Base-by-base conservation (phyloP, 53 echinoderm and acorn worm species). In the Actinopyga echinites region DNA sequence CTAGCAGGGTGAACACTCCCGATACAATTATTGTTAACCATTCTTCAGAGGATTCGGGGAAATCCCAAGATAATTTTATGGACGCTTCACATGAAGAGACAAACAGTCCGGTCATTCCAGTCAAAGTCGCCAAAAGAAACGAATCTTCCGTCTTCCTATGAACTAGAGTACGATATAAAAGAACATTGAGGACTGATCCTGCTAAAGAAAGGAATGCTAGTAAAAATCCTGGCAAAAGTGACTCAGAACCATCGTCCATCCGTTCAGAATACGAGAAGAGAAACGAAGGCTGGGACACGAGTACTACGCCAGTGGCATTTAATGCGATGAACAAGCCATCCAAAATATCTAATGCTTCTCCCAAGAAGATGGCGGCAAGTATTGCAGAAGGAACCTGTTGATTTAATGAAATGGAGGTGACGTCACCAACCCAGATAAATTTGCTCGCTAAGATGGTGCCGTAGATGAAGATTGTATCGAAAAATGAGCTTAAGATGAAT, bases 211-310 rank as follows among this genome's bases (percentile, higher is more conserved):
- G 30, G 29, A 77, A 53, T 8, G 77, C 77, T 6, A 77, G 34
- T 45, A 56, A 1, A 15, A 31, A 28, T 13, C 77, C 77, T 6
- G 20, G 44, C 56, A 31, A 15, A 13, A 11, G 17, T 12, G 22
- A 0, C 1, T 13, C 24, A 6, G 44, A 25, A 28, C 13, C 15
- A 12, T 25, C 56, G 4, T 4, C 21, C 11, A 30, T 4, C 19
- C 55, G 53, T 28, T 53, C 6, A 21, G 29, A 19, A 30, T 17
- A 6, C 0, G 77, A 32, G 21, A 54, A 55, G 56, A 77, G 77
- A 77, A 57, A 77, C 17, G 77, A 77, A 5, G 77, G 77, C 9
- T 77, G 55, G 11, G 77, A 42, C 1, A 77, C 77, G 8, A 77
- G 11, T 4, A 77, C 32, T 32, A 77, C 21, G 5, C 77, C 77